Percentiles rank a stretch among this genome's conserved stretches.
phyloP scores from a whole-genome alignment of 1,140 invertebrate genomes.

The Penaeus indicus region DNA sequence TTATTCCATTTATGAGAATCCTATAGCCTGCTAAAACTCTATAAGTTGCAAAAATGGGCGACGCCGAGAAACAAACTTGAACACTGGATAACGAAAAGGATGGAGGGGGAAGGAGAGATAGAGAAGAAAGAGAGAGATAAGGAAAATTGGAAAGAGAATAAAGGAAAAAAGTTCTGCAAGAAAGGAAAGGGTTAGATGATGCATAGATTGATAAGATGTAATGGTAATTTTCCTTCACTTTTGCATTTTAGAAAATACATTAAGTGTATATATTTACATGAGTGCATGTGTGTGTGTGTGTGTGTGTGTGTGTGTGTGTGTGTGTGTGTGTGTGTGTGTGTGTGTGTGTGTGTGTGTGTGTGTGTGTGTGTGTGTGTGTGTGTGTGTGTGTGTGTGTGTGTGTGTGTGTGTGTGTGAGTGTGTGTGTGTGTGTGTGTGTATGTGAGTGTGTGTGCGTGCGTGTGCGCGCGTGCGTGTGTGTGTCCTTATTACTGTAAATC shows the following conservation, averaged over 20 bases:
- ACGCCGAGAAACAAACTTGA: no score
- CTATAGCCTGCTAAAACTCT: no score
- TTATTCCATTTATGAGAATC: no score
- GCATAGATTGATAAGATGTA: no score
- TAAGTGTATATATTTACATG: background rate
- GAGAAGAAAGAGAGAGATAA: background rate
- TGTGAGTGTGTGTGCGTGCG: background rate
- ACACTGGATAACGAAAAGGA: background rate
- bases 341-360: background rate
- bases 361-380: background rate
- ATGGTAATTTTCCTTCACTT: background rate
- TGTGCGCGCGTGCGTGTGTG: background rate
- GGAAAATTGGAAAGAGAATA: background rate
- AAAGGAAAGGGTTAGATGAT: no score
- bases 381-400: background rate
- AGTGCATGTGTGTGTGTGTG: background rate
- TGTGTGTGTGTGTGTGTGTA: background rate
- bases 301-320: constrained; percentile 26
- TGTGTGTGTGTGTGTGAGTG: background rate
- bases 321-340: constrained; percentile 15
- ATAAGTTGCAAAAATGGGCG: no score
- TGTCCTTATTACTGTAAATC: no score
- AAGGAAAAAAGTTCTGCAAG: no score
- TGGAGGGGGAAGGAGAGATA: background rate
- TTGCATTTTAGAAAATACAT: no score